Evolutionary conservation across 2,113 vertebrate species (phyloP), one percentile per base, ranked within the genome.

Genomic region (Glareola pratincola): DNA sequence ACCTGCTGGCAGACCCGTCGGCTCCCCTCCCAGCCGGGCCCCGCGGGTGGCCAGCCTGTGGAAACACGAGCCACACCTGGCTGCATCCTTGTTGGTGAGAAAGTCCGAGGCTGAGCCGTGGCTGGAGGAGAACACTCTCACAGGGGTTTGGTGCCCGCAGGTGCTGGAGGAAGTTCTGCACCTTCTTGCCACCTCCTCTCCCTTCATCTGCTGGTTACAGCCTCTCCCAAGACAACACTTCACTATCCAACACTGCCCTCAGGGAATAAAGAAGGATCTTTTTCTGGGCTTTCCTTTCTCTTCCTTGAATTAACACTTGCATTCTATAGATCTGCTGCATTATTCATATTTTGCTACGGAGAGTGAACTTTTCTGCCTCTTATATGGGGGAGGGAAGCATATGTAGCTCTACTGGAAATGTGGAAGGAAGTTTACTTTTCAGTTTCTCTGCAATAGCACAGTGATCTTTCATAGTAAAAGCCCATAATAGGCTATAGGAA

Each of bases 81-180:
- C n/a, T 14, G 53, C 6, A 3, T 45, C 30, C 29, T 0, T 7
- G 20, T 39, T 22, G 37, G 21, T 6, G 14, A 22, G 16, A 41
- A 43, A 36, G 45, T 4, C 32, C 27, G 3, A 10, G 37, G 53
- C 48, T 17, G n/a, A 54, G 64, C 27, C 22, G 1, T 4, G 8
- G 39, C 27, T 13, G 67, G 67, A 59, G 32, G 20, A 29, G 63
- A 39, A 20, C 41, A 3, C 0, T 4, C 7, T 29, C 23, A 37
- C 10, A 0, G 41, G 8, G 41, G 3, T 59, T 12, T 50, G 36
- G 45, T 30, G 39, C n/a, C 4, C 2, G 2, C 4, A 10, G 29
- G 32, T 3, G 14, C 3, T 29, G 23, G 6, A 30, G 20, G 13
- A 34, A 43, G 47, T 21, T 62, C 34, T 27, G 20, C 29, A 27